These are phyloP conservation scores for Sternarchorhynchus goeldii DNA, from an alignment of 2,797 vertebrate species.

Conservation along the genomic window DNA sequence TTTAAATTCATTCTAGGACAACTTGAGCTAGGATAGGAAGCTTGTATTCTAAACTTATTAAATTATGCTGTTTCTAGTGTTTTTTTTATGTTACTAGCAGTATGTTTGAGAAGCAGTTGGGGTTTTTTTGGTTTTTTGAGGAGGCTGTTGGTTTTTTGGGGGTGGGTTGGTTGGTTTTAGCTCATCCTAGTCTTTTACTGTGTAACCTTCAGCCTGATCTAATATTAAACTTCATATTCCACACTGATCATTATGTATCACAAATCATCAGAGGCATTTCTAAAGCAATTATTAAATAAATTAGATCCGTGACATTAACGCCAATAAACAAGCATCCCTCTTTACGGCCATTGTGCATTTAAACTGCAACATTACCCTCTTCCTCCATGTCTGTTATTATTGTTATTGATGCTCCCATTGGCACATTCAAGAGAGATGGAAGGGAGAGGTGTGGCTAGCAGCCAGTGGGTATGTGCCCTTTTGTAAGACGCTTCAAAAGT, in stretches of 20 bases:
- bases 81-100: too few relatives aligned
- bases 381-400: slow-evolving; percentile 44
- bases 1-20: too few relatives aligned
- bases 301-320: slow-evolving; percentile 7
- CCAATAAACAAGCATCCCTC: not conserved
- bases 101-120: too few relatives aligned
- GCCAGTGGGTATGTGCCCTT: slow-evolving; percentile 1
- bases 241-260: slow-evolving; percentile 2
- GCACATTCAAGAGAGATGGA: slow-evolving; percentile 33
- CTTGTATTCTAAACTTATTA: too few relatives aligned
- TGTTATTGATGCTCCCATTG: slow-evolving; percentile 13
- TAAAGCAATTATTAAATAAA: not conserved
- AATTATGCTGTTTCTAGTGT: too few relatives aligned
- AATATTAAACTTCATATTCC: slow-evolving; percentile 2
- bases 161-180: not conserved
- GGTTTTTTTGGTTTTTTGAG: too few relatives aligned
- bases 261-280: not conserved
- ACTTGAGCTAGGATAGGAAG: too few relatives aligned
- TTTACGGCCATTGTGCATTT: slow-evolving; percentile 46
- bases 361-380: slow-evolving; percentile 52
- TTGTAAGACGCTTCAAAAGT: not conserved
- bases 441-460: slow-evolving; percentile 15
- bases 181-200: too few relatives aligned
- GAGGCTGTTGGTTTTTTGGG: too few relatives aligned
- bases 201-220: not conserved